Base-by-base conservation (phyloP, 2,113 vertebrate species). In the Charina bottae region DNA sequence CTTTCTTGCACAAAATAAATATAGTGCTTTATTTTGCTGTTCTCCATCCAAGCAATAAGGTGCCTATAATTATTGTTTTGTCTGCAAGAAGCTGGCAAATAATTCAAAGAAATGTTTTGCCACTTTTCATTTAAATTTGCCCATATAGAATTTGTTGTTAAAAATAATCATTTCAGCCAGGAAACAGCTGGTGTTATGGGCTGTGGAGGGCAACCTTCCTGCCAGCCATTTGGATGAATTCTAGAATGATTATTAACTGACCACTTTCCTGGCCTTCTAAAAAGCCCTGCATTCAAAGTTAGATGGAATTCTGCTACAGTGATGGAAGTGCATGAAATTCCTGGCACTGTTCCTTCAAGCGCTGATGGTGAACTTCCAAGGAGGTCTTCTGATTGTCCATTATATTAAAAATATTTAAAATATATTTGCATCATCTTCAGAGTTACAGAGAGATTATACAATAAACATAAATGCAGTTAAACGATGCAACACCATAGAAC, bases 121-220 rank as follows among this genome's bases (percentile, higher is more conserved):
- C 94, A 92, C 95, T 96, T 96, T 95, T 92, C 93, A 2, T 94
- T 96, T 96, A 95, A 97, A 97, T 96, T 97, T 96, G 96, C 94
- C 97, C 94, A 89, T 87, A 28, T 24, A 95, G 96, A 96, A 95
- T 96, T 95, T 95, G 24, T 95, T 95, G 93, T 87, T 91, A 84
- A 68, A 91, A 15, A 42, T 90, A 88, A 93, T 89, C 90, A 53
- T 78, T 87, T 92, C 92, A 87, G 92, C 89, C 6, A 89, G 94
- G 94, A 94, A 93, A 58, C 94, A 93, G 96, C 92, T 91, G 95
- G 96, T 83, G 88, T 8, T 21, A 17, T 6, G 6, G 9, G 83
- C 11, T 1, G 23, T 54, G 90, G 49, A 94, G 53, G 56, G 90
- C 91, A 26, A 92, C 92, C 94, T 95, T 92, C 56, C 95, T 94